phyloP scores from a whole-genome alignment of 2,113 vertebrate species.

The Fregetta grallaria region DNA sequence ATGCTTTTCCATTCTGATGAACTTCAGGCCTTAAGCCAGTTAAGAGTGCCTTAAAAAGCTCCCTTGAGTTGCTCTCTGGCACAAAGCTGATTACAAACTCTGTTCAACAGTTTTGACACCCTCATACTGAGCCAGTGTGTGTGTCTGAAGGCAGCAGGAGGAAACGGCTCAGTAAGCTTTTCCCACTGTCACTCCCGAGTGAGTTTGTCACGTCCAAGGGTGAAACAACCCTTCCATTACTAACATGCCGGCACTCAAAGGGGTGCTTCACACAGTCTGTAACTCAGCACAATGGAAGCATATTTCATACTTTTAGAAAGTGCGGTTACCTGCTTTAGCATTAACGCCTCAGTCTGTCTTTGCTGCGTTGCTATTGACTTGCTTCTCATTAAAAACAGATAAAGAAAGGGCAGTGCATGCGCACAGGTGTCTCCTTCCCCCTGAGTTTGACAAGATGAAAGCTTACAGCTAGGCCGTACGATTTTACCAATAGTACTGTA shows the following conservation, averaged over 20 bases:
- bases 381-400: neutral
- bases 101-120: neutral
- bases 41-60: neutral
- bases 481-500: neutral
- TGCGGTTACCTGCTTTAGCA: neutral
- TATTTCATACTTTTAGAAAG: neutral
- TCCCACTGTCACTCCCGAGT: neutral
- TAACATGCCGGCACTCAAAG: neutral
- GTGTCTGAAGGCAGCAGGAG: neutral
- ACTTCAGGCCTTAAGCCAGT: neutral
- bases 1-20: neutral
- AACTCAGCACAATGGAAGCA: neutral
- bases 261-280: neutral
- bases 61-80: neutral
- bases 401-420: neutral
- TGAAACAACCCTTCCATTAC: neutral
- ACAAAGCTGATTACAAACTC: neutral
- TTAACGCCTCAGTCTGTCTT: neutral
- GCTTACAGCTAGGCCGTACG: neutral
- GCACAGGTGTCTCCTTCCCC: neutral
- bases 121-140: neutral
- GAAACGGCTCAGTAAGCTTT: neutral
- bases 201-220: neutral
- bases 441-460: neutral
- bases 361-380: neutral